Conservation (phyloP, 1,140 invertebrate species). For the Akabosia matsudoensis region DNA sequence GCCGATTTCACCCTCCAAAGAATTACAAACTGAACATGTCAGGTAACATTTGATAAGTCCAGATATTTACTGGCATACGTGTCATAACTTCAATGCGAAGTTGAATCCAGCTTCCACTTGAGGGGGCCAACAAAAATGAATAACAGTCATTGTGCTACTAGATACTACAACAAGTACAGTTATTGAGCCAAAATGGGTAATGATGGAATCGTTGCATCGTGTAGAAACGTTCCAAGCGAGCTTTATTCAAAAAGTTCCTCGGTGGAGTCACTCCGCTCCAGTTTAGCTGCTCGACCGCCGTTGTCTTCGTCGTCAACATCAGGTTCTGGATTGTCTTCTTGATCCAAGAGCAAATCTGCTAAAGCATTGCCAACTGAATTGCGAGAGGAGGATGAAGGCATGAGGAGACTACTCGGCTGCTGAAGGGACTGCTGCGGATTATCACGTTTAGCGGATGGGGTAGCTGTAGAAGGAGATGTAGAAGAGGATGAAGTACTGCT, state of each 20-base stretch:
- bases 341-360: neutral
- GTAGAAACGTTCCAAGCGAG: no score
- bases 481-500: neutral
- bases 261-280: neutral
- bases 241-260: slow-evolving; percentile 1
- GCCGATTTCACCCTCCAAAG: no score
- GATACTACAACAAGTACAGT: no score
- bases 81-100: no score
- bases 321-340: neutral
- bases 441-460: neutral
- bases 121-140: no score
- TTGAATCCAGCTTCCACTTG: no score
- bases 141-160: no score
- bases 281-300: neutral
- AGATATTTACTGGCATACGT: no score
- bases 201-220: no score
- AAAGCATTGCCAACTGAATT: slow-evolving; percentile 1
- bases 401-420: neutral
- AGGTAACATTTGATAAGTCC: no score
- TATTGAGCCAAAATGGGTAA: no score
- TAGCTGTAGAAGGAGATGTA: neutral
- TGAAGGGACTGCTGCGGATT: neutral
- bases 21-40: no score
- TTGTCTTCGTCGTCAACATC: neutral
- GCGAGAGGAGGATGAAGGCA: neutral